Evolutionary conservation across 2,113 vertebrate genomes (phyloP).

Genomic region (Lagenorhynchus albirostris): DNA sequence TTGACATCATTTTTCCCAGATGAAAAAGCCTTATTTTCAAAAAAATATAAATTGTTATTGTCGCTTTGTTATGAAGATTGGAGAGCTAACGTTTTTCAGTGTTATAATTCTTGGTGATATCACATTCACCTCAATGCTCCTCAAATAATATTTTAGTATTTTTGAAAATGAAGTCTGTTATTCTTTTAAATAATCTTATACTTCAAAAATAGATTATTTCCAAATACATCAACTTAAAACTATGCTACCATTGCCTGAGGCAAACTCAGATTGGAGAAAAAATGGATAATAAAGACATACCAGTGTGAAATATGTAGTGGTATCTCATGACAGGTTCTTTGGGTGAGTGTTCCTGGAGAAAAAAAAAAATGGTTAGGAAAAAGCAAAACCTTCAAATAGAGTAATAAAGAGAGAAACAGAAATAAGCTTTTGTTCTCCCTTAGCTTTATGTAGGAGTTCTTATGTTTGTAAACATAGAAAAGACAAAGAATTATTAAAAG

Average conservation of each 20-base stretch:
- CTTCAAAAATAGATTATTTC: conserved; percentile 31
- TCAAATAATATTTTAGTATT: not conserved
- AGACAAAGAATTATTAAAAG: not conserved
- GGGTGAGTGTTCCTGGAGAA: not conserved
- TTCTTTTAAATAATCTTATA: conserved; percentile 5
- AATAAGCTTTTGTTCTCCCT: not conserved
- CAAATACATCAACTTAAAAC: not conserved
- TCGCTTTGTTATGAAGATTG: not conserved
- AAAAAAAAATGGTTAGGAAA: not conserved
- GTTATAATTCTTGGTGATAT: not conserved
- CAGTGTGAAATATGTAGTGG: not conserved
- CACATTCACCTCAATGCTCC: not conserved
- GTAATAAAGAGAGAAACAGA: not conserved
- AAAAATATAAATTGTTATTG: not conserved
- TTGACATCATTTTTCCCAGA: not conserved
- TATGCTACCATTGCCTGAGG: not conserved
- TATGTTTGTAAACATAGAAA: not conserved
- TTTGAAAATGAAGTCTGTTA: not conserved
- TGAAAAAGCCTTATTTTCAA: not conserved
- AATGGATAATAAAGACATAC: not conserved
- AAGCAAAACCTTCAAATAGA: not conserved
- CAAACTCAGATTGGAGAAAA: not conserved
- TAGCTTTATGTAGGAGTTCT: not conserved
- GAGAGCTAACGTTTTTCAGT: not conserved
- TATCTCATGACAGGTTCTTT: not conserved